Percentiles rank a stretch among this genome's conserved stretches.
phyloP scores from a whole-genome alignment of 2,113 vertebrate genomes.

The Erythrocercus mccallii region DNA sequence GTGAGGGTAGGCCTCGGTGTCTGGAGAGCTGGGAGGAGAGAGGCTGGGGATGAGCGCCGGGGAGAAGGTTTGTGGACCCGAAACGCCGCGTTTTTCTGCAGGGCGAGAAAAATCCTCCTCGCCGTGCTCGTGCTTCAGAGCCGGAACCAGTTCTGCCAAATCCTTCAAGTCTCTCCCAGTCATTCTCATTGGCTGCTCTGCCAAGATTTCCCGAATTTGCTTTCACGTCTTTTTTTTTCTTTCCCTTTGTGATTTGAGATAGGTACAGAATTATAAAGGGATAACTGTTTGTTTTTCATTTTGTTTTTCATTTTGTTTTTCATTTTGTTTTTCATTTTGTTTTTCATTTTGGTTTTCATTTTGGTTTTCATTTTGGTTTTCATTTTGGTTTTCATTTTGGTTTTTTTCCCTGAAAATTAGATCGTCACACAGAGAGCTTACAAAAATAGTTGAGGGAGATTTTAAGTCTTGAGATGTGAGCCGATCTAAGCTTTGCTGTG shows the following conservation, averaged over 20 bases:
- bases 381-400: too few species aligned
- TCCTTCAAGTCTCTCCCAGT: conserved; percentile 12
- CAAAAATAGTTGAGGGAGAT: neutral
- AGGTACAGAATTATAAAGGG: neutral
- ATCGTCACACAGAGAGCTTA: neutral
- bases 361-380: too few species aligned
- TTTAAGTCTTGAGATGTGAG: neutral
- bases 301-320: too few species aligned
- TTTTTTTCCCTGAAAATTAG: too few species aligned
- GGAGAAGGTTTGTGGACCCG: neutral
- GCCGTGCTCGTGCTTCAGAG: neutral
- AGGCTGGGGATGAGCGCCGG: neutral
- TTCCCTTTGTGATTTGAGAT: neutral
- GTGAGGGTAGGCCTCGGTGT: neutral
- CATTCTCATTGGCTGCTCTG: neutral
- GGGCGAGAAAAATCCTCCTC: neutral
- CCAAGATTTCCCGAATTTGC: neutral
- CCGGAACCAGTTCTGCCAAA: neutral
- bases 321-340: too few species aligned
- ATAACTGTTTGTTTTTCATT: neutral
- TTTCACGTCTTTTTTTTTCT: neutral
- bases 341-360: too few species aligned
- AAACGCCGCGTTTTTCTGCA: neutral
- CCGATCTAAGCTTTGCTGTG: neutral
- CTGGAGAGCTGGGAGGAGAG: neutral